phyloP scores from a whole-genome alignment of 2,797 vertebrate species.

The Sparidentex hasta region DNA sequence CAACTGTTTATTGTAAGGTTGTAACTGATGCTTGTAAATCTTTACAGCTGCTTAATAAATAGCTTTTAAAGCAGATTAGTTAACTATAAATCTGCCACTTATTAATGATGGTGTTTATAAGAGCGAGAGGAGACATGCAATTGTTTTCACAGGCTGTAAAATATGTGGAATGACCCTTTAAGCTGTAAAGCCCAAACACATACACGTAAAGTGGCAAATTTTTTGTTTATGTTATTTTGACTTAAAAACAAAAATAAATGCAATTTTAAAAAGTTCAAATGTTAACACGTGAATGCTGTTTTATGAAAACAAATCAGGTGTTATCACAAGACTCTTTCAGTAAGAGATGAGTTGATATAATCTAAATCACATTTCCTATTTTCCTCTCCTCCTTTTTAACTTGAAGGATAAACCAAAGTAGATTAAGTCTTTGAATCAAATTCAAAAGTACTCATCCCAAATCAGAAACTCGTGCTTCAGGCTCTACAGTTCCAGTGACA shows the following conservation, averaged over 20 bases:
- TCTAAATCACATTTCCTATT: constrained; percentile 1
- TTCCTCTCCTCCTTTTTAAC: not conserved
- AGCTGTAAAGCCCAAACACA: not conserved
- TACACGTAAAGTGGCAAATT: not conserved
- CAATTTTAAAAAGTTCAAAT: not conserved
- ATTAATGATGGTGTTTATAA: no score
- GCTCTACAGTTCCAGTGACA: not conserved
- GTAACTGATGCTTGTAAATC: no score
- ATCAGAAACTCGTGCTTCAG: not conserved
- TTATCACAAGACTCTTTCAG: not conserved
- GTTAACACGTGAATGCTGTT: no score
- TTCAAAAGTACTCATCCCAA: no score
- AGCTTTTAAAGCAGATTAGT: no score
- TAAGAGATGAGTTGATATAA: not conserved
- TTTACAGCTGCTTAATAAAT: no score
- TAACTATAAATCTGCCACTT: no score
- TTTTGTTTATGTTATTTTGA: not conserved
- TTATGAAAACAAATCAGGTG: no score
- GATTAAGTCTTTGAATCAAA: not conserved
- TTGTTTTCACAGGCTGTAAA: not conserved
- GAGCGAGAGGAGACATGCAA: not conserved
- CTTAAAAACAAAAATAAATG: not conserved
- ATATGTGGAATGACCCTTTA: not conserved
- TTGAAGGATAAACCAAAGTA: not conserved
- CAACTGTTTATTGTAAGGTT: no score